Evolutionary conservation across 2,797 vertebrate genomes (phyloP), one percentile per base, ranked within the genome.

Genomic region (Serranus cabrilla): DNA sequence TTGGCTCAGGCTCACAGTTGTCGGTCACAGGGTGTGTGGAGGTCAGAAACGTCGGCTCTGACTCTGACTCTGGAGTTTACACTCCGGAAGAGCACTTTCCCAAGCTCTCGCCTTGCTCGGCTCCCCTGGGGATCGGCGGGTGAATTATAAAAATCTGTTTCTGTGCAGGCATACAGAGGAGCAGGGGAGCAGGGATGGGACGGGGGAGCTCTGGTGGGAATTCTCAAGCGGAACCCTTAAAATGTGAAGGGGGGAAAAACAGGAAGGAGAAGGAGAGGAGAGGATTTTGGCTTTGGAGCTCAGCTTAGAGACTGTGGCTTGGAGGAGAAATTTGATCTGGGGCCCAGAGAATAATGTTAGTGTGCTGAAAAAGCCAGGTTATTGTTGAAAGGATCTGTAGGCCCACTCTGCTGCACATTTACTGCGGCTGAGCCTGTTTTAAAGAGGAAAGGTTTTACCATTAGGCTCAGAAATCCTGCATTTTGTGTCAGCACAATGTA

Each of bases 51-150:
- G 13, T 74, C 69, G 20, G 56, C 78, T 80, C 63, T 56, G 71
- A 79, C 62, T 77, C 51, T 12, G 69, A 89, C 85, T 90, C 80
- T 90, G 82, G 87, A 93, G 93, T 86, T 78, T 89, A 87, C 83
- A 85, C 91, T 95, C 92, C 90, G 92, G 95, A 95, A 95, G 94
- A 91, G 85, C 81, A 87, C 89, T 95, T 96, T 96, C 95, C 95
- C 95, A 96, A 96, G 95, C 94, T 95, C 91, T 94, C 87, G 89
- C 93, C 93, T 94, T 31, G 61, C 77, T 78, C 21, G 14, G 55
- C 79, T 90, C 94, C 90, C 80, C 40, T 9, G 85, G 90, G 94
- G 91, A 91, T 83, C 37, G 74, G 68, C n/a, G 54, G 80, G 80
- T 82, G 90, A 93, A 91, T 93, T 92, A 85, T 87, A 91, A 92